These are phyloP conservation scores for Cenopis cana DNA, from an alignment of 2,888 invertebrate genomes.

Conservation along the genomic window DNA sequence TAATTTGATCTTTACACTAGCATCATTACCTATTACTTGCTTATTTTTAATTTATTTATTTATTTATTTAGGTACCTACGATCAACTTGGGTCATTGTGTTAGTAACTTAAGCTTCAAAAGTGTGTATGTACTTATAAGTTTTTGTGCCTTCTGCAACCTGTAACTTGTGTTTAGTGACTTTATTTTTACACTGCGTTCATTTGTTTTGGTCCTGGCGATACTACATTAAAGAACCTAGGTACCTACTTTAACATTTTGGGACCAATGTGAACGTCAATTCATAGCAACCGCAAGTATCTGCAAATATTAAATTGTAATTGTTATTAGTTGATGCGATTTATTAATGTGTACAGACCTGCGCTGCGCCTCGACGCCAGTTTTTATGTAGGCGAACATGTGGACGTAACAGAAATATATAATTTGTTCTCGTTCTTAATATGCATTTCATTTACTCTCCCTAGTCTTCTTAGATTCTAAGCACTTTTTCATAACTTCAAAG, in stretches of 20 bases:
- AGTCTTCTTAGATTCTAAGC: background rate
- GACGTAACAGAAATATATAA: slow-evolving; percentile 78
- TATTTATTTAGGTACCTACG: too few species aligned
- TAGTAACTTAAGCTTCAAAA: background rate
- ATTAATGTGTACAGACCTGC: slow-evolving; percentile 30
- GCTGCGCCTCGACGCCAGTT: slow-evolving; percentile 55
- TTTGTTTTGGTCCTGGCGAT: slow-evolving; percentile 52
- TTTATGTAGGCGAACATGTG: slow-evolving; percentile 67
- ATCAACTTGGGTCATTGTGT: too few species aligned
- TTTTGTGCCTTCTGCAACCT: background rate
- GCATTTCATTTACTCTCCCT: slow-evolving; percentile 59
- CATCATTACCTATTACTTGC: background rate
- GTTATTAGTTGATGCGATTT: background rate
- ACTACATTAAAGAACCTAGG: background rate
- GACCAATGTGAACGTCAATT: slow-evolving; percentile 59
- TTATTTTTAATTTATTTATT: too few species aligned
- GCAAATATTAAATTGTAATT: background rate
- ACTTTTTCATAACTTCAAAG: too few species aligned
- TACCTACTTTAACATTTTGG: slow-evolving; percentile 45
- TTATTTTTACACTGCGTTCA: slow-evolving; percentile 20
- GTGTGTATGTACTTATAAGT: background rate
- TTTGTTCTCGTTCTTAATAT: slow-evolving; percentile 79
- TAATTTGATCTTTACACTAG: background rate
- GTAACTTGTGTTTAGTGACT: background rate
- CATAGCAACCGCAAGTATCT: slow-evolving; percentile 3